phyloP scores from a whole-genome alignment of 2,888 invertebrate species.

The Idaea dimidiata region DNA sequence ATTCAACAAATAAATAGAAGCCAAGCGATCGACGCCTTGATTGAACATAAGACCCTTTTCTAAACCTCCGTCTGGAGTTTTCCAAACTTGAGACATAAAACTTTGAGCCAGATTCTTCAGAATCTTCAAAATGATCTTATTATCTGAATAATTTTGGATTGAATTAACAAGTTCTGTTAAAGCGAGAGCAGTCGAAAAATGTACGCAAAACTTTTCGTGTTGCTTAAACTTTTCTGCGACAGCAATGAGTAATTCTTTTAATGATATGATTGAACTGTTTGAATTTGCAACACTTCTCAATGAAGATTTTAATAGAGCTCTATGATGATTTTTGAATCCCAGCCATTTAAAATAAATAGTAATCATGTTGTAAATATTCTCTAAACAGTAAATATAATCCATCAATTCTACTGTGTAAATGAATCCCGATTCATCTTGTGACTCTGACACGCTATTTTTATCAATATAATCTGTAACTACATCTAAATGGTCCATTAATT shows the following conservation, averaged over 20 bases:
- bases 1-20: constrained; percentile 83
- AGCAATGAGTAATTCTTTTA: constrained; percentile 59
- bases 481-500: constrained; percentile 54
- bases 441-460: constrained; percentile 34
- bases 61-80: constrained; percentile 79
- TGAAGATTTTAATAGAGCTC: constrained; percentile 57
- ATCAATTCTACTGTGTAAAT: constrained; percentile 46
- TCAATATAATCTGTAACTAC: constrained; percentile 51
- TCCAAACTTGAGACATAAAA: constrained; percentile 86
- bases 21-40: constrained; percentile 82
- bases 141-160: constrained; percentile 67
- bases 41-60: constrained; percentile 85
- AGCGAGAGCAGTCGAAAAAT: constrained; percentile 77
- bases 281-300: constrained; percentile 58
- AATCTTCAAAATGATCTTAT: constrained; percentile 60
- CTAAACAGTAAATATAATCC: constrained; percentile 70
- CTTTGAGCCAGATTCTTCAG: constrained; percentile 61
- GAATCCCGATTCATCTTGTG: constrained; percentile 43
- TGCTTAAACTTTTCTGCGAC: constrained; percentile 62
- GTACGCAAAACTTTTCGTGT: constrained; percentile 75
- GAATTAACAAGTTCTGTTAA: constrained; percentile 77
- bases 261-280: constrained; percentile 41
- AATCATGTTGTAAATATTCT: constrained; percentile 78
- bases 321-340: constrained; percentile 77
- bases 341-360: constrained; percentile 83